These are phyloP conservation scores for Drosophila quadrilineata DNA, from an alignment of 1,140 invertebrate genomes.

Conservation along the genomic window DNA sequence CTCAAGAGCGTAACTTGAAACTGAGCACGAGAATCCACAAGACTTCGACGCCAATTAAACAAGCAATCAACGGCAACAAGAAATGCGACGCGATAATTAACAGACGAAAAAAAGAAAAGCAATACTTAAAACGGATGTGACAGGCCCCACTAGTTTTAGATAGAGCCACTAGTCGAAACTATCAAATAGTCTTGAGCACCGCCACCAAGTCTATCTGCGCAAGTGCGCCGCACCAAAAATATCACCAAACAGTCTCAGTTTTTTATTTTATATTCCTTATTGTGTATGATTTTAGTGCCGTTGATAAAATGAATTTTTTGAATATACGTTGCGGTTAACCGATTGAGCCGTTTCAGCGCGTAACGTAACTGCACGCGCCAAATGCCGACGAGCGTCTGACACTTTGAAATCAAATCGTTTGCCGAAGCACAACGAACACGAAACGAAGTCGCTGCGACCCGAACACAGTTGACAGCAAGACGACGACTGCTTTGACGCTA, in stretches of 20 bases:
- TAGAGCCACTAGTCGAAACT: background rate
- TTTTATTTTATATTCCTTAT: background rate
- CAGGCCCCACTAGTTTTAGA: background rate
- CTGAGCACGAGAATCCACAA: background rate
- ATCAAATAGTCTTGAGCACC: no score
- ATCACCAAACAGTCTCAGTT: background rate
- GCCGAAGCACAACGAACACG: conserved; percentile 1
- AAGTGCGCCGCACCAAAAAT: conserved; percentile 41
- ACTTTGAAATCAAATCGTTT: conserved; percentile 28
- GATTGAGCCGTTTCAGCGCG: conserved; percentile 16
- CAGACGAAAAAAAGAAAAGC: background rate
- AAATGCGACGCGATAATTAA: conserved; percentile 1
- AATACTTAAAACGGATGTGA: background rate
- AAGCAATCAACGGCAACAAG: background rate
- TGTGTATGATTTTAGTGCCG: background rate
- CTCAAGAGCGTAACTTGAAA: background rate
- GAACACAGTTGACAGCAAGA: background rate
- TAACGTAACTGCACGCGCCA: conserved; percentile 66
- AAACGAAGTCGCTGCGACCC: background rate
- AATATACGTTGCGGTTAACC: background rate
- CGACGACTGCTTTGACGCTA: background rate
- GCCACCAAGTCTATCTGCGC: no score
- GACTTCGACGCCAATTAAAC: background rate
- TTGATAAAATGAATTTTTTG: background rate
- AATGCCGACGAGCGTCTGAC: conserved; percentile 74